Evolutionary conservation across 2,888 invertebrate genomes (phyloP).

Genomic region (Xestia c-nigrum): DNA sequence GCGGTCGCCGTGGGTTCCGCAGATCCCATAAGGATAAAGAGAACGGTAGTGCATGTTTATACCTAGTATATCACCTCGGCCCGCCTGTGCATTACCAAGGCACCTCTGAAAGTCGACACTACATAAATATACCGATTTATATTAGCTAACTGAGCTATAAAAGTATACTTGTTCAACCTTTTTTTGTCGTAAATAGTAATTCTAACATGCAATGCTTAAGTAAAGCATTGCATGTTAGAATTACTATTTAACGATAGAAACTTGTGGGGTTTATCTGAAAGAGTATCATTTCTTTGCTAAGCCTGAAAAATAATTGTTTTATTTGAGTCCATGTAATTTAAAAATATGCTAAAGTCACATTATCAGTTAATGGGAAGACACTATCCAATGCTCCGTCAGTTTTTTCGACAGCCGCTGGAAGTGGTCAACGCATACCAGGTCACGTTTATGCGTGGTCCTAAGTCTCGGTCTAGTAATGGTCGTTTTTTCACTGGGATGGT

Average conservation of each 20-base stretch:
- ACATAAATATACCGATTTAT: conserved; percentile 30
- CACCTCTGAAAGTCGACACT: conserved; percentile 40
- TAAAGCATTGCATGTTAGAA: background rate
- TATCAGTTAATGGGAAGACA: background rate
- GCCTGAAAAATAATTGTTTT: background rate
- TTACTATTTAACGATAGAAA: background rate
- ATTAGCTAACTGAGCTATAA: conserved; percentile 26
- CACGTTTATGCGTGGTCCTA: background rate
- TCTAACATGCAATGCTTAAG: no score
- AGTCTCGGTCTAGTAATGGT: background rate
- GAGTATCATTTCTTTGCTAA: background rate
- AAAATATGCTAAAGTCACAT: background rate
- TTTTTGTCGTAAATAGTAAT: conserved; percentile 28
- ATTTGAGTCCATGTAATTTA: background rate
- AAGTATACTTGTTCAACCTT: conserved; percentile 1
- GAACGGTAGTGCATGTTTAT: conserved; percentile 51
- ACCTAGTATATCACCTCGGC: conserved; percentile 34
- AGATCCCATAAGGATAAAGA: conserved; percentile 53
- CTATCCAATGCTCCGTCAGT: background rate
- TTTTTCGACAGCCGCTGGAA: background rate
- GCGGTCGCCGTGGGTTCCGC: conserved; percentile 32
- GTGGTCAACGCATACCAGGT: background rate
- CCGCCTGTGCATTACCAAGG: conserved; percentile 25
- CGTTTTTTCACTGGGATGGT: background rate
- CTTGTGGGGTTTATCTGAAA: background rate